Evolutionary conservation across 2,888 invertebrate genomes (phyloP), one percentile per base, ranked within the genome.

Genomic region (Gortyna flavago): DNA sequence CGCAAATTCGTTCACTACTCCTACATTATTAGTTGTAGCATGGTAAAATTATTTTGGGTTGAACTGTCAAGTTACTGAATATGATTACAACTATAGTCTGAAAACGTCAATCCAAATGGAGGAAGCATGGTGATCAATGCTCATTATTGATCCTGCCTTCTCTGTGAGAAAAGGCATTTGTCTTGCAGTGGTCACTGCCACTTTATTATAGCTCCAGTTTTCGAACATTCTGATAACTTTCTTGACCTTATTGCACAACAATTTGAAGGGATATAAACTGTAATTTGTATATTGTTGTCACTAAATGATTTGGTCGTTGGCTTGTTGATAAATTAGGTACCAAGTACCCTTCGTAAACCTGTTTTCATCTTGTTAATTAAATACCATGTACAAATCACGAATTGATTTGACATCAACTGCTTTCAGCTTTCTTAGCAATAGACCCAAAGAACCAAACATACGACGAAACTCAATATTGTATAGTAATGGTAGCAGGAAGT

Each of bases 381-480:
- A 64, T 7, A 64, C 25, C 32, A 32, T 62, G 6, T 7, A 64
- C 35, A 21, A 65, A 64, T 38, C 13, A 25, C 7, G 25, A 41
- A 41, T 64, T 18, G 29, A 25, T 64, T 35, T 25, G 32, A 44
- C 25, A n/a, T 44, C 32, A 71, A 32, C 32, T 25, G 9, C 3
- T 16, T 57, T 54, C 38, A 35, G 16, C 25, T 35, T 32, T 6
- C 5, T 51, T 32, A 25, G 25, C 25, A 9, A 48, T 25, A 5
- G 5, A 61, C 41, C 16, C 21, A 0, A 29, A 8, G 9, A 61
- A 59, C 5, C 29, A 0, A 59, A 59, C 32, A 59, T 38, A 75
- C 18, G 48, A 75, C 13, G 25, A 51, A 62, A 76, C 38, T 13
- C 8, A 51, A 32, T 61, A 51, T 38, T 74, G n/a, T 44, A 21